Evolutionary conservation across 1,140 invertebrate species (phyloP).

Genomic region (Heliconius congener): DNA sequence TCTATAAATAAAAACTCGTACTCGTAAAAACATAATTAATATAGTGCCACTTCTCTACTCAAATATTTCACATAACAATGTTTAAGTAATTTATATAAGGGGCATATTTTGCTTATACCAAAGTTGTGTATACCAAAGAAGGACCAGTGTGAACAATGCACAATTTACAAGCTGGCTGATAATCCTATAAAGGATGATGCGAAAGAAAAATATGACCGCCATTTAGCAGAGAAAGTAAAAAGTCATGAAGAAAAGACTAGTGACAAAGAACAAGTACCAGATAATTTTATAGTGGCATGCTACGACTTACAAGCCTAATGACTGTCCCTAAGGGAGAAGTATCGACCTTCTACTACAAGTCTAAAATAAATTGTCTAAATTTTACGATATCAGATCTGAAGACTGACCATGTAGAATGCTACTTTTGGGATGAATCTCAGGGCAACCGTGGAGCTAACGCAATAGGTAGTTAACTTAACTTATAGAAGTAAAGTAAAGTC

Average conservation of each 20-base stretch:
- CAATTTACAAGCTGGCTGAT: too few species aligned
- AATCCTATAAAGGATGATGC: neutral
- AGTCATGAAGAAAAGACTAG: constrained; percentile 18
- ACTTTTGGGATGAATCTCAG: constrained; percentile 54
- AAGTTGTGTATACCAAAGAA: too few species aligned
- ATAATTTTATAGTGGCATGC: constrained; percentile 34
- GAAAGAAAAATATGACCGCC: constrained; percentile 12
- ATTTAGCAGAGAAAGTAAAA: constrained; percentile 24
- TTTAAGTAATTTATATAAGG: too few species aligned
- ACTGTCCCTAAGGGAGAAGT: too few species aligned
- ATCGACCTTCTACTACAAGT: too few species aligned
- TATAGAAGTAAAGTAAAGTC: constrained; percentile 35
- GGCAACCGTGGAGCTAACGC: constrained; percentile 51
- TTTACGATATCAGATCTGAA: constrained; percentile 40
- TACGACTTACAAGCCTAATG: too few species aligned
- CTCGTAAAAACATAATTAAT: too few species aligned
- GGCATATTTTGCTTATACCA: too few species aligned
- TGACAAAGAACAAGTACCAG: constrained; percentile 21
- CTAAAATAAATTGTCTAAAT: constrained; percentile 23
- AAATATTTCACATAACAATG: too few species aligned
- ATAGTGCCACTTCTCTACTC: too few species aligned
- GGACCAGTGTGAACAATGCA: too few species aligned
- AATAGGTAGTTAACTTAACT: constrained; percentile 39
- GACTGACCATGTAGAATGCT: constrained; percentile 38
- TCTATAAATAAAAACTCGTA: too few species aligned